Conservation (phyloP, 2,797 vertebrate species). For the Calcarius lapponicus region DNA sequence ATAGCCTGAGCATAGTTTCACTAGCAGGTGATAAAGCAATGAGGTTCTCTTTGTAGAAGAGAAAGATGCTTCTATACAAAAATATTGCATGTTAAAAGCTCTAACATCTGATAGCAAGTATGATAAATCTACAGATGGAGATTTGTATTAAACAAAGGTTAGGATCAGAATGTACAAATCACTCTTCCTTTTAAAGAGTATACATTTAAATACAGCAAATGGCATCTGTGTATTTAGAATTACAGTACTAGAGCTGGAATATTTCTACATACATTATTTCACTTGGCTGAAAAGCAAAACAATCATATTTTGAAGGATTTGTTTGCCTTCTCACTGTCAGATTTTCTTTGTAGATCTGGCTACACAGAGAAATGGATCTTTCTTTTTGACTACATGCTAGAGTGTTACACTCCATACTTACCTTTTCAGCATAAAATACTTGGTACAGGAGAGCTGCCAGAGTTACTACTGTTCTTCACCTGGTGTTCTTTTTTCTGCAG, state of each 20-base stretch:
- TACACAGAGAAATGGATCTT: neutral
- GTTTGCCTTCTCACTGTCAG: neutral
- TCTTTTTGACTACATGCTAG: neutral
- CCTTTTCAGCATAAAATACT: neutral
- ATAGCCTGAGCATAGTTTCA: neutral
- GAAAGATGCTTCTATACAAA: neutral
- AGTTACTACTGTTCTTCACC: neutral
- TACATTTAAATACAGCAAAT: neutral
- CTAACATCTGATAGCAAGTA: neutral
- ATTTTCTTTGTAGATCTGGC: neutral
- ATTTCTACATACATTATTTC: neutral
- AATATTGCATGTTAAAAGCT: neutral
- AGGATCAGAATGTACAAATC: neutral
- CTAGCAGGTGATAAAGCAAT: neutral
- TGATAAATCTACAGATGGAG: neutral
- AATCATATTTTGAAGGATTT: neutral
- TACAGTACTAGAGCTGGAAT: neutral
- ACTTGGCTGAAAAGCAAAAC: neutral
- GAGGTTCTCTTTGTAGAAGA: neutral
- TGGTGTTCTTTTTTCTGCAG: constrained; percentile 63
- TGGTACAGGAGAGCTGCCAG: neutral
- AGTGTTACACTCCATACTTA: neutral
- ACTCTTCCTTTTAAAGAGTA: neutral
- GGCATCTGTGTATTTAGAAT: neutral
- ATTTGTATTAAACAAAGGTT: neutral